These are phyloP conservation scores for Psephotus haematonotus DNA, from an alignment of 2,113 vertebrate species.

Conservation along the genomic window DNA sequence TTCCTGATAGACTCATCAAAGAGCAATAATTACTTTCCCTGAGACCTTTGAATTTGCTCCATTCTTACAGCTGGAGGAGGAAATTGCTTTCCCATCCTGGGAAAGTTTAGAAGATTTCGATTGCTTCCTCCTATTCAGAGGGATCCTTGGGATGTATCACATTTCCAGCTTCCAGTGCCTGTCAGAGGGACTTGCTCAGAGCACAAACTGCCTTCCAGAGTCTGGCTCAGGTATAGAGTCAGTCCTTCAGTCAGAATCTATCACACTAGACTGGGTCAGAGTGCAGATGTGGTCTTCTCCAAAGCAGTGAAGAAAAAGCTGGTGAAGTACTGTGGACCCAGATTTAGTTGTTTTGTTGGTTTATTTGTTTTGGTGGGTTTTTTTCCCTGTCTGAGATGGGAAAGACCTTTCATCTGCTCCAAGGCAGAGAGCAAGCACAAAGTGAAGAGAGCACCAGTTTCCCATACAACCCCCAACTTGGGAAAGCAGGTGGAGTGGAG, in stretches of 20 bases:
- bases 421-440: background rate
- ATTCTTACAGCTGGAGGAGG: constrained; percentile 48
- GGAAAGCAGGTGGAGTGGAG: constrained; percentile 64
- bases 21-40: constrained; percentile 59
- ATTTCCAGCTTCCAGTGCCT: background rate
- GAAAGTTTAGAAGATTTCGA: constrained; percentile 50
- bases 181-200: background rate
- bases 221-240: background rate
- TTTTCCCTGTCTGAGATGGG: background rate
- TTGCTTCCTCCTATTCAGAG: constrained; percentile 46
- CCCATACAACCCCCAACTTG: constrained; percentile 23
- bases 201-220: background rate
- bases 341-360: background rate
- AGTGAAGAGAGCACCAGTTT: background rate
- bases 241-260: background rate
- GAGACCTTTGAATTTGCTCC: constrained; percentile 32
- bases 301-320: background rate
- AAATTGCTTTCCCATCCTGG: constrained; percentile 64
- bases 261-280: background rate
- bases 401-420: background rate
- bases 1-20: constrained; percentile 60
- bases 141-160: background rate
- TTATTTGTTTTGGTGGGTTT: rapidly evolving
- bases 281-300: background rate
- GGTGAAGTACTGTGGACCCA: background rate